phyloP scores from a whole-genome alignment of 2,888 invertebrate species.

The Alloplasta piceator region DNA sequence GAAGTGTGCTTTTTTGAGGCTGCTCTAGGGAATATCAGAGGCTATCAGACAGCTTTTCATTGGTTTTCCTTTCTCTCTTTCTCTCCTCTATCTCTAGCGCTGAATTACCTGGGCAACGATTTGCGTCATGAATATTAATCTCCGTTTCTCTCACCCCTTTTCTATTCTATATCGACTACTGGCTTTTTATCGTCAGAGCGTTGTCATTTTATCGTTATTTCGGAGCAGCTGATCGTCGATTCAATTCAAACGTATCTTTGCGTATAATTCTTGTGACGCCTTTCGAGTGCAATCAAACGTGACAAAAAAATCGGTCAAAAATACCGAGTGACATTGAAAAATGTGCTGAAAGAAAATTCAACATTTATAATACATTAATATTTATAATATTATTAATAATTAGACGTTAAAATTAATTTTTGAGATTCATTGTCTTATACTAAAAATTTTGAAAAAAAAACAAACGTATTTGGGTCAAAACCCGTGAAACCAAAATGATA shows the following conservation, averaged over 20 bases:
- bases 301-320: background rate
- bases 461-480: too few relatives aligned
- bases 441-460: too few relatives aligned
- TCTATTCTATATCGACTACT: background rate
- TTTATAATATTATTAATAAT: too few relatives aligned
- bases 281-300: background rate
- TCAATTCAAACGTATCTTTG: conserved; percentile 19
- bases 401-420: too few relatives aligned
- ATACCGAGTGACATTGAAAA: background rate
- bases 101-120: conserved; percentile 61
- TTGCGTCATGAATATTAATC: conserved; percentile 63
- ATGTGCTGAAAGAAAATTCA: background rate
- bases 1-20: background rate
- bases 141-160: conserved; percentile 20
- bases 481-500: too few relatives aligned
- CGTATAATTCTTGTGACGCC: conserved; percentile 13
- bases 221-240: conserved; percentile 48
- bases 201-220: conserved; percentile 7
- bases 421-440: too few relatives aligned
- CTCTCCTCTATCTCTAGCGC: conserved; percentile 3
- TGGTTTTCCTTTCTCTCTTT: conserved; percentile 19
- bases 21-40: conserved; percentile 26
- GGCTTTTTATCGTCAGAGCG: conserved; percentile 4
- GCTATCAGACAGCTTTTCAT: conserved; percentile 45
- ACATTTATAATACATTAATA: too few relatives aligned